Evolutionary conservation across 2,888 invertebrate genomes (phyloP).

Genomic region (Nymphalis polychloros): DNA sequence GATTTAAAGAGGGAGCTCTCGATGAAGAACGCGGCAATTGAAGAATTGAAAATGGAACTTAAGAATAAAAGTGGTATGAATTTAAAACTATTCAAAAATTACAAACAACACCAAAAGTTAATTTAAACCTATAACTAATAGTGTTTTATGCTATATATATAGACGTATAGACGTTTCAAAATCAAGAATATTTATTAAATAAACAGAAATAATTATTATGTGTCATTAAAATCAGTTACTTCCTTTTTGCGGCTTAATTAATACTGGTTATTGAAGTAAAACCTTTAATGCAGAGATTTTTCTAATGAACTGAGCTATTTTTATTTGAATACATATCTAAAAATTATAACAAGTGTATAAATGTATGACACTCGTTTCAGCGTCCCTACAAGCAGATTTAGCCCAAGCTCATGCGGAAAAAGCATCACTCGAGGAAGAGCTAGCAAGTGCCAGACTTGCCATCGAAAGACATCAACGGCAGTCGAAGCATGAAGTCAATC

Average conservation of each 20-base stretch:
- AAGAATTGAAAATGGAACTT: constrained; percentile 90
- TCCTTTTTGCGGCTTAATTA: too few relatives aligned
- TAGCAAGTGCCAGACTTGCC: constrained; percentile 85
- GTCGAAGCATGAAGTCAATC: constrained; percentile 87
- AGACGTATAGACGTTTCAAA: too few relatives aligned
- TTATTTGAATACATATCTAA: too few relatives aligned
- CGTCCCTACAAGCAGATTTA: constrained; percentile 88
- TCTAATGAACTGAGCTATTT: too few relatives aligned
- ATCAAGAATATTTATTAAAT: too few relatives aligned
- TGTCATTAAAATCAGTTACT: too few relatives aligned
- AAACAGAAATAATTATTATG: too few relatives aligned
- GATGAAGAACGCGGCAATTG: constrained; percentile 88
- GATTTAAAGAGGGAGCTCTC: constrained; percentile 89
- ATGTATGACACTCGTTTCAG: constrained; percentile 60
- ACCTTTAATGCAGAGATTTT: too few relatives aligned
- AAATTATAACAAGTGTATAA: too few relatives aligned
- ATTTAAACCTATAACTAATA: too few relatives aligned
- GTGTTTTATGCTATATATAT: too few relatives aligned
- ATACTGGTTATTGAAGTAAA: too few relatives aligned
- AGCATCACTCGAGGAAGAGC: constrained; percentile 89
- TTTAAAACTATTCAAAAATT: neutral
- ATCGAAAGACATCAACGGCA: constrained; percentile 88
- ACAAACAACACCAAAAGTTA: neutral
- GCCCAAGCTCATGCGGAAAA: constrained; percentile 89
- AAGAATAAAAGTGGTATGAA: constrained; percentile 86